phyloP scores from a whole-genome alignment of 2,797 vertebrate genomes.

The Spheniscus humboldti region DNA sequence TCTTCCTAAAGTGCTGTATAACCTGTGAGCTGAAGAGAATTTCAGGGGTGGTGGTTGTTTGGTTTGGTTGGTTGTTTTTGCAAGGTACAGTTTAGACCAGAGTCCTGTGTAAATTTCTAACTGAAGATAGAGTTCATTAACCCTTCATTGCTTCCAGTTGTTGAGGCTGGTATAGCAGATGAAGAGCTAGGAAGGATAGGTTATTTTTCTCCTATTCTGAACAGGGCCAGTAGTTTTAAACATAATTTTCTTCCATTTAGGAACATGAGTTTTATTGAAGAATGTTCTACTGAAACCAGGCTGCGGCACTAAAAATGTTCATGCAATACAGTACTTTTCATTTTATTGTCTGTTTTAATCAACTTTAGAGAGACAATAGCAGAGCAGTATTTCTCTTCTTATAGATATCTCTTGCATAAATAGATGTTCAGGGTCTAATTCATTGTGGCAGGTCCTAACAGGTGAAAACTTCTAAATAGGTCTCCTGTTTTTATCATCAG shows the following conservation, averaged over 20 bases:
- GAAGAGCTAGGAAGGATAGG: neutral
- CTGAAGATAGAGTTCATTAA: neutral
- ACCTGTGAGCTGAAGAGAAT: neutral
- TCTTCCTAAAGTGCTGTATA: neutral
- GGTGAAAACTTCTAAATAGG: neutral
- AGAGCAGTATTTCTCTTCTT: neutral
- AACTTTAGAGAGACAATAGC: neutral
- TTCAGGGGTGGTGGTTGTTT: neutral
- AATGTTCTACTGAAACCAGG: neutral
- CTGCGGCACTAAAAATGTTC: neutral
- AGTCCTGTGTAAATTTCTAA: neutral
- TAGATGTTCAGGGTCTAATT: neutral
- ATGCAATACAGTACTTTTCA: neutral
- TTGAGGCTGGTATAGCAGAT: neutral
- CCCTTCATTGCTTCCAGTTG: neutral
- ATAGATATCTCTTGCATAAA: neutral
- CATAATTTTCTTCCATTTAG: neutral
- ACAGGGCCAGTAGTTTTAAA: neutral
- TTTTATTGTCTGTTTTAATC: neutral
- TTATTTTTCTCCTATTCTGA: neutral
- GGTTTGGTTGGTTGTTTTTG: neutral
- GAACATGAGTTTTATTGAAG: neutral
- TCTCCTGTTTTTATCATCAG: neutral
- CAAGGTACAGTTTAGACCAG: neutral
- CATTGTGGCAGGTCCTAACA: neutral